Percentiles rank a stretch among this genome's conserved stretches.
Conservation (phyloP, 2,888 invertebrate species). For the Campoplex nolae region DNA sequence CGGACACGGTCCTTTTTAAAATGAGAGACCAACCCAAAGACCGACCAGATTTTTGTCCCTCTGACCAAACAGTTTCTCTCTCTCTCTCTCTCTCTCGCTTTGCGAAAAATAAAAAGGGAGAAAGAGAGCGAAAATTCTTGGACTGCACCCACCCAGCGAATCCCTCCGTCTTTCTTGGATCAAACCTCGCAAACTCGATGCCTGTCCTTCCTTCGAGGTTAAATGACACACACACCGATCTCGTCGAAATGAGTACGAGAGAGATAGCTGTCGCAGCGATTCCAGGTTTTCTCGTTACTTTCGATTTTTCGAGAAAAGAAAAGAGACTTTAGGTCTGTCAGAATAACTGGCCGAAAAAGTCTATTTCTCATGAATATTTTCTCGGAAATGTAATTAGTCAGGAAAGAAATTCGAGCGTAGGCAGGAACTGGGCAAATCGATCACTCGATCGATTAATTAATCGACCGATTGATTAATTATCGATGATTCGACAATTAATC, state of each 20-base stretch:
- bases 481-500: background rate
- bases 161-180: background rate
- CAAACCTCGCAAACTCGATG: conserved; percentile 42
- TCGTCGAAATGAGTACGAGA: background rate
- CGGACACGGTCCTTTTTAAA: conserved; percentile 69
- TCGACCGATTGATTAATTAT: no score
- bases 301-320: background rate
- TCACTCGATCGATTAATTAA: no score
- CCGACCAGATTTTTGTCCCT: conserved; percentile 60
- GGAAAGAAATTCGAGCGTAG: no score
- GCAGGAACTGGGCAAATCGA: no score
- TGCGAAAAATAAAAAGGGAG: conserved; percentile 18
- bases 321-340: background rate
- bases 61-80: conserved; percentile 57
- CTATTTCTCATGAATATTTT: background rate
- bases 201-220: conserved; percentile 27
- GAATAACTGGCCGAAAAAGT: background rate
- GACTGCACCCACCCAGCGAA: conserved; percentile 33
- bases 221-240: background rate
- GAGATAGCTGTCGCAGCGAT: background rate
- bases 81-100: conserved; percentile 24
- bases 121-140: conserved; percentile 19
- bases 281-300: background rate
- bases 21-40: conserved; percentile 56
- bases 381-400: no score